Conservation (phyloP, 2,797 vertebrate species). For the Spatula clypeata region DNA sequence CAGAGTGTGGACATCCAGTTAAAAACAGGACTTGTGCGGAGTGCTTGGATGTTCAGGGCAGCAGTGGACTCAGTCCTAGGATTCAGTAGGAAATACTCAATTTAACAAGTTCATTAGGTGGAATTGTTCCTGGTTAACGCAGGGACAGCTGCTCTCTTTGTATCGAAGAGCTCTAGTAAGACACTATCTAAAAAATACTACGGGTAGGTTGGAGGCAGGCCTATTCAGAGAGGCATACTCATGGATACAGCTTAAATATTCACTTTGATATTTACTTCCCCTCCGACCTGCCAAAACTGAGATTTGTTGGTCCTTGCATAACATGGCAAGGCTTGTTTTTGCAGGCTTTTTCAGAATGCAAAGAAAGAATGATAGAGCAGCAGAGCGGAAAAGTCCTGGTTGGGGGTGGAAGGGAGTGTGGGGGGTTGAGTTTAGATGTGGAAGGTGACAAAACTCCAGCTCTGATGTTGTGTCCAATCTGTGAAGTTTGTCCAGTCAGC, state of each 20-base stretch:
- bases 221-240: not conserved
- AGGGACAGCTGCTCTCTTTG: not conserved
- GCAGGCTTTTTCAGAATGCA: constrained; percentile 43
- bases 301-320: constrained; percentile 52
- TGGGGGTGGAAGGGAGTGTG: too few species aligned
- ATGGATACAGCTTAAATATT: not conserved
- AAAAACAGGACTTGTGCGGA: fast-evolving
- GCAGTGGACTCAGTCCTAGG: not conserved
- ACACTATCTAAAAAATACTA: constrained; percentile 24
- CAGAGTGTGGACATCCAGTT: not conserved
- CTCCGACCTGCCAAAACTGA: not conserved
- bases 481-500: not conserved
- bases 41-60: not conserved
- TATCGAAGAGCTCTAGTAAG: fast-evolving
- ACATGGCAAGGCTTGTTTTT: constrained; percentile 53
- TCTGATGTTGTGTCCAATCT: not conserved
- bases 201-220: not conserved
- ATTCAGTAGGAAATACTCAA: not conserved
- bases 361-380: not conserved
- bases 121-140: not conserved
- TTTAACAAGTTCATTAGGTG: not conserved
- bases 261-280: constrained; percentile 30
- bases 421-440: fast-evolving
- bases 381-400: not conserved
- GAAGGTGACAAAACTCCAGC: not conserved